Conservation (phyloP, 2,888 invertebrate species). For the Parascotia fuliginaria region DNA sequence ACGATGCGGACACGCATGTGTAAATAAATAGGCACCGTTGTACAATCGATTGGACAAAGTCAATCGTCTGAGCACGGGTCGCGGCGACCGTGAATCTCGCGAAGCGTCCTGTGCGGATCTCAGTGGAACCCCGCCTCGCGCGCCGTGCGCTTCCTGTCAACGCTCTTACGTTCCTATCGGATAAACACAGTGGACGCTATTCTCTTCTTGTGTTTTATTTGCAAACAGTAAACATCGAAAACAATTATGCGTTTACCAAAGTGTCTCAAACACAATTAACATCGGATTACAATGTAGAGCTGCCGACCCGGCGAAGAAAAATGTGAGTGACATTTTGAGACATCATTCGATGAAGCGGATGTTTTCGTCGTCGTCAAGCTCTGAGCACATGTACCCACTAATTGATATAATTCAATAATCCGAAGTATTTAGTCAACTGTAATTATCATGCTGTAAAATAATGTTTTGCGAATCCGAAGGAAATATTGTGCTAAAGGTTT, state of each 20-base stretch:
- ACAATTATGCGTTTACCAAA: constrained; percentile 55
- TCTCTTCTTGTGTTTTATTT: constrained; percentile 45
- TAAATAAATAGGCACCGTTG: constrained; percentile 70
- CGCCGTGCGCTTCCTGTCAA: constrained; percentile 70
- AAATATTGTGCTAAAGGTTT: too few species aligned
- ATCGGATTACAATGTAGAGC: constrained; percentile 77
- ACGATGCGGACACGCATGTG: constrained; percentile 61
- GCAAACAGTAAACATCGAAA: constrained; percentile 30
- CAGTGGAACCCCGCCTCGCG: constrained; percentile 72
- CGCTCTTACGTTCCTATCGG: constrained; percentile 17
- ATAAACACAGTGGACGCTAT: constrained; percentile 26
- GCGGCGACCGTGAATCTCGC: constrained; percentile 80
- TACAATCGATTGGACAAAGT: constrained; percentile 81
- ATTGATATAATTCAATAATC: background rate
- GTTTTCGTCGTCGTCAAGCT: constrained; percentile 28
- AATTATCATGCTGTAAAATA: too few species aligned
- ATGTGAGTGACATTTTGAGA: constrained; percentile 69
- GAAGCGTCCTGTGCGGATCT: constrained; percentile 59
- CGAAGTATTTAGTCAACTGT: too few species aligned
- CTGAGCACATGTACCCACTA: constrained; percentile 10
- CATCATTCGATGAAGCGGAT: constrained; percentile 26
- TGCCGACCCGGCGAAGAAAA: constrained; percentile 75
- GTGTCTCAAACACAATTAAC: constrained; percentile 56
- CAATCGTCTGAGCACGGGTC: constrained; percentile 79
- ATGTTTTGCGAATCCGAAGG: too few species aligned